A percentile compares a stretch with the other conserved stretches of the same genome.
Evolutionary conservation across 2,888 invertebrate genomes (phyloP).

Genomic region (Lithophane socia): DNA sequence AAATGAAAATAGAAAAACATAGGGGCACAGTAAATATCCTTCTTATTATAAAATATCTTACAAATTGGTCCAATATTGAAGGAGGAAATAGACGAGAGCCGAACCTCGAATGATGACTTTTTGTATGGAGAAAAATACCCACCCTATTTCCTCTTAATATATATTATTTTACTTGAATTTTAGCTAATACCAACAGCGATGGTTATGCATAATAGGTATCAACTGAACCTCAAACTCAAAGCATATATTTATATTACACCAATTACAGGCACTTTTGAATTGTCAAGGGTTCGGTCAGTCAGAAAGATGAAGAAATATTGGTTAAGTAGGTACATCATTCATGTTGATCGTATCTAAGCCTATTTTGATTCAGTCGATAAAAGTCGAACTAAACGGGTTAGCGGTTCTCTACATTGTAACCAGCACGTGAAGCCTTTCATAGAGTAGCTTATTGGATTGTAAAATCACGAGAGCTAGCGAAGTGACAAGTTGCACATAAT

Average conservation of each 20-base stretch:
- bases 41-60: too few relatives aligned
- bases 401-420: slow-evolving; percentile 24
- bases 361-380: slow-evolving; percentile 28
- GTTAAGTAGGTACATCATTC: not conserved
- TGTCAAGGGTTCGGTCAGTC: too few relatives aligned
- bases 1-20: too few relatives aligned
- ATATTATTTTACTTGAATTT: not conserved
- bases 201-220: not conserved
- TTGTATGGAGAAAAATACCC: too few relatives aligned
- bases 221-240: not conserved
- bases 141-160: too few relatives aligned
- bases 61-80: too few relatives aligned
- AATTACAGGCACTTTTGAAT: too few relatives aligned
- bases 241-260: not conserved
- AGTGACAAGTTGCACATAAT: slow-evolving; percentile 24
- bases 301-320: not conserved
- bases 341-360: slow-evolving; percentile 1
- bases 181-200: not conserved
- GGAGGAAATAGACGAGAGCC: too few relatives aligned
- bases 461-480: slow-evolving; percentile 39
- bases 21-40: too few relatives aligned
- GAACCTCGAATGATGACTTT: too few relatives aligned
- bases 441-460: slow-evolving; percentile 54
- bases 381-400: slow-evolving; percentile 41
- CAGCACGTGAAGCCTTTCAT: slow-evolving; percentile 39